Conservation (phyloP, 2,888 invertebrate species). For the Trissoscelio sp. region DNA sequence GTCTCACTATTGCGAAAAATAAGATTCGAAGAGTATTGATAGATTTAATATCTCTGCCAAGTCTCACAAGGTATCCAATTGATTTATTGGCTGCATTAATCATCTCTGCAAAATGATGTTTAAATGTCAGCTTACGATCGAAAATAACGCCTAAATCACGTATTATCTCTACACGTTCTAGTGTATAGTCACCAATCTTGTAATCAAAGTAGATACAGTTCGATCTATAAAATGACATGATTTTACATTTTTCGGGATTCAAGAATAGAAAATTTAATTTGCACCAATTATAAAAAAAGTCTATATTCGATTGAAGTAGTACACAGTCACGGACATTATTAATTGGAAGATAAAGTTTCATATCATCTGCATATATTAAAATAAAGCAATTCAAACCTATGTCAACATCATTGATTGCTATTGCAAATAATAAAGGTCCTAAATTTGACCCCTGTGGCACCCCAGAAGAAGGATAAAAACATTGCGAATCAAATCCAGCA, state of each 20-base stretch:
- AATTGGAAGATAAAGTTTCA: neutral
- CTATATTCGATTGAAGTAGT: neutral
- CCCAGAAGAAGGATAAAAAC: neutral
- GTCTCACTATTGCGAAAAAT: too few relatives aligned
- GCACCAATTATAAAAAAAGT: neutral
- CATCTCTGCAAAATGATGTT: neutral
- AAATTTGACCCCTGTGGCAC: neutral
- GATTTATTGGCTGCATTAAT: constrained; percentile 1
- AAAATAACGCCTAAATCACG: constrained; percentile 12
- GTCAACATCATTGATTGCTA: neutral
- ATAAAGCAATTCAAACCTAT: neutral
- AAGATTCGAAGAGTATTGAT: neutral
- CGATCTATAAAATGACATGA: neutral
- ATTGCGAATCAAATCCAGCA: neutral
- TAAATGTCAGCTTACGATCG: constrained; percentile 1
- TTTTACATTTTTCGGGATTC: neutral
- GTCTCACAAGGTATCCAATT: neutral
- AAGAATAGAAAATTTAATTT: neutral
- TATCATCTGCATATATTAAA: neutral
- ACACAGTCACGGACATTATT: neutral
- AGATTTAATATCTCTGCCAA: neutral
- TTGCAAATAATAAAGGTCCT: neutral
- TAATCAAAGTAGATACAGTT: neutral
- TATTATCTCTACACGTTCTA: neutral
- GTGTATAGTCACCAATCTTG: neutral